Percentiles rank a stretch among this genome's conserved stretches.
Evolutionary conservation across 2,113 vertebrate genomes (phyloP).

Genomic region (Suncus etruscus): DNA sequence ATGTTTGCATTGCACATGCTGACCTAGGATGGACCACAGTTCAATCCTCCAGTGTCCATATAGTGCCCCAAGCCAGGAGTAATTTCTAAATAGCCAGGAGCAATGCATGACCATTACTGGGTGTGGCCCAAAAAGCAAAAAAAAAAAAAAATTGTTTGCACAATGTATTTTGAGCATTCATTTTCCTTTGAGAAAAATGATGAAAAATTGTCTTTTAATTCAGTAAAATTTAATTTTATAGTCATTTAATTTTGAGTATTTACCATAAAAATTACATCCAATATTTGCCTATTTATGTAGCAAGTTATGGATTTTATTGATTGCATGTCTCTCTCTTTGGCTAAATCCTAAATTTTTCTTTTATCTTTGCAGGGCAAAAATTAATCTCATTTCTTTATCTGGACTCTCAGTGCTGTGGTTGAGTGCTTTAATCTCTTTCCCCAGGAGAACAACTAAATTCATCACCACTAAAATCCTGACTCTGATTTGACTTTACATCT

Average conservation of each 20-base stretch:
- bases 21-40: too few relatives aligned
- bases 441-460: constrained; percentile 14
- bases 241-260: background rate
- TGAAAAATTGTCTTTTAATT: background rate
- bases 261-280: constrained; percentile 45
- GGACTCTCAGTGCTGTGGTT: background rate
- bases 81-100: too few relatives aligned
- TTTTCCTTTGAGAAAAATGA: background rate
- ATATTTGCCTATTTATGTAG: background rate
- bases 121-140: too few relatives aligned
- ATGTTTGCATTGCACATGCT: too few relatives aligned
- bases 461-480: constrained; percentile 1
- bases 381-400: constrained; percentile 50
- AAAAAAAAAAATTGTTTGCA: background rate
- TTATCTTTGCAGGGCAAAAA: constrained; percentile 40
- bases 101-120: too few relatives aligned
- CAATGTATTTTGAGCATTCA: constrained; percentile 34
- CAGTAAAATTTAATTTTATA: constrained; percentile 32
- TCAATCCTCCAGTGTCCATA: too few relatives aligned
- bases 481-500: constrained; percentile 47
- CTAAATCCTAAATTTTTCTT: constrained; percentile 22
- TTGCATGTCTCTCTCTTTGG: constrained; percentile 47
- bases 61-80: too few relatives aligned
- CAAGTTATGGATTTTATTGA: background rate
- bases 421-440: constrained; percentile 34